These are phyloP conservation scores for Chrysomela aeneicollis DNA, from an alignment of 2,888 invertebrate species.

Conservation along the genomic window DNA sequence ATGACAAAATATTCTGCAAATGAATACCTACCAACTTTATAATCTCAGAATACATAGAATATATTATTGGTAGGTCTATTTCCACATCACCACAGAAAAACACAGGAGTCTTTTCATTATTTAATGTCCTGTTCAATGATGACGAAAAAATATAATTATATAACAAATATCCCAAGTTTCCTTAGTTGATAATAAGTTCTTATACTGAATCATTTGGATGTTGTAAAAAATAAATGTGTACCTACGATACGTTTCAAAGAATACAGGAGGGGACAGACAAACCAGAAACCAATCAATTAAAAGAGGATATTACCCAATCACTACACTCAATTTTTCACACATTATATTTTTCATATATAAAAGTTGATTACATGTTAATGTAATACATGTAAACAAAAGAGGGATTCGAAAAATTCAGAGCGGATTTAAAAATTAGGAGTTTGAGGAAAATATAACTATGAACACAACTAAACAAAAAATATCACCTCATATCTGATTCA, in stretches of 20 bases:
- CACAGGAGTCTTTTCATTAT: slow-evolving; percentile 45
- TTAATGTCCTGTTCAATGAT: slow-evolving; percentile 50
- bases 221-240: slow-evolving; percentile 14
- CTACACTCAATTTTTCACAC: slow-evolving; percentile 53
- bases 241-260: slow-evolving; percentile 30
- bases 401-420: neutral
- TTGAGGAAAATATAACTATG: neutral
- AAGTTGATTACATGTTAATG: slow-evolving; percentile 54
- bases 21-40: neutral
- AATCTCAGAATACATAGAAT: neutral
- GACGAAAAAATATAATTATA: slow-evolving; percentile 48
- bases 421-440: neutral
- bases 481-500: no score
- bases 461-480: no score
- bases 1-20: no score
- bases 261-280: slow-evolving; percentile 46
- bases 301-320: slow-evolving; percentile 42
- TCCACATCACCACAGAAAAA: slow-evolving; percentile 28
- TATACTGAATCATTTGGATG: slow-evolving; percentile 46
- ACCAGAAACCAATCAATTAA: slow-evolving; percentile 38
- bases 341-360: slow-evolving; percentile 60
- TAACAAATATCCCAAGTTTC: slow-evolving; percentile 46
- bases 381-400: neutral
- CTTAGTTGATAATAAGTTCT: slow-evolving; percentile 41
- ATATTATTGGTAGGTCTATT: neutral